A percentile compares a stretch with the other conserved stretches of the same genome.
Evolutionary conservation across 2,113 vertebrate genomes (phyloP).

Genomic region (Lepidothrix coronata): DNA sequence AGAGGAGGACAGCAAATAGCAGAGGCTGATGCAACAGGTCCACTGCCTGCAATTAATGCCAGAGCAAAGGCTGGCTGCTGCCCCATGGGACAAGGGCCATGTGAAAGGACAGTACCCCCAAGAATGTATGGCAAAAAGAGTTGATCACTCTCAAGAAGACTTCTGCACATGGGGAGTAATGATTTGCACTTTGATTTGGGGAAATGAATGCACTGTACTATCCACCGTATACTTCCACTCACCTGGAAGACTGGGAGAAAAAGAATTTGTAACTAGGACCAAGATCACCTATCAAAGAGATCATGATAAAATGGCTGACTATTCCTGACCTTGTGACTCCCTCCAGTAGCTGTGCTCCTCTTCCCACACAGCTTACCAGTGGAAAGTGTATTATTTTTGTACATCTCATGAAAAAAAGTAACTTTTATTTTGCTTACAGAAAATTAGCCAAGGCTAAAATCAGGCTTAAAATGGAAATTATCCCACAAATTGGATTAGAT

Average conservation of each 20-base stretch:
- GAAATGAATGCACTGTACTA: background rate
- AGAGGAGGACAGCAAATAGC: background rate
- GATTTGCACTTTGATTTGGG: background rate
- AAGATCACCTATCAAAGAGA: background rate
- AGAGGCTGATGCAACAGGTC: background rate
- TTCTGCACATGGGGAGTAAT: background rate
- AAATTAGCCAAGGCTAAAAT: constrained; percentile 23
- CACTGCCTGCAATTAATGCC: background rate
- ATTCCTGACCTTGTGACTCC: background rate
- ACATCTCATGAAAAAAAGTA: background rate
- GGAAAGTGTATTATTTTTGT: constrained; percentile 2
- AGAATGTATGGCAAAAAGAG: accelerated
- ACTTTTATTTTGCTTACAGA: constrained; percentile 24
- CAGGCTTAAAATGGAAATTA: constrained; percentile 21
- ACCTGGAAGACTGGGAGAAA: background rate
- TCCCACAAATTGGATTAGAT: constrained; percentile 22
- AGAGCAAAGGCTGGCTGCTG: background rate
- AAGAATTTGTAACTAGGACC: background rate
- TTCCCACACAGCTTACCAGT: constrained; percentile 13
- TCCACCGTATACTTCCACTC: background rate
- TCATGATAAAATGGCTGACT: background rate
- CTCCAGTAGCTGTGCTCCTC: background rate
- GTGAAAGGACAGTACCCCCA: background rate
- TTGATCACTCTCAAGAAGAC: accelerated
- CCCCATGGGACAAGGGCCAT: background rate